A percentile compares a stretch with the other conserved stretches of the same genome.
phyloP scores from a whole-genome alignment of 2,797 vertebrate species.

The Urocyon cinereoargenteus region DNA sequence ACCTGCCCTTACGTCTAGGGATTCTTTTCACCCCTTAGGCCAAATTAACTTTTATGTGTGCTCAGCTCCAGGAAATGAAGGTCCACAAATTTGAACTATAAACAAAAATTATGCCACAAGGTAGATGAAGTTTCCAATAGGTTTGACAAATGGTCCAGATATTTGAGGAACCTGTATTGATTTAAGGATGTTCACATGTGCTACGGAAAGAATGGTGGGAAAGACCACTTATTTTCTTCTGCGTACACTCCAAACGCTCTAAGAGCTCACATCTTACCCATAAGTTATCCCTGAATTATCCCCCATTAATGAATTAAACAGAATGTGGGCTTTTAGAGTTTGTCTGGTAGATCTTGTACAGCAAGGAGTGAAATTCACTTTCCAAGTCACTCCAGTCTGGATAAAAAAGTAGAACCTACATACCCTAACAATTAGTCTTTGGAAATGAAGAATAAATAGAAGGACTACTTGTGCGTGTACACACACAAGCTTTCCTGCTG shows the following conservation, averaged over 20 bases:
- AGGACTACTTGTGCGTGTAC: background rate
- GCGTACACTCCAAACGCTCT: background rate
- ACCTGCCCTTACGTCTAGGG: background rate
- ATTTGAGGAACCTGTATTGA: conserved; percentile 6
- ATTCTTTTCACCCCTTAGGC: background rate
- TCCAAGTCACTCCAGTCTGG: background rate
- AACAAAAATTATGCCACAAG: conserved; percentile 16
- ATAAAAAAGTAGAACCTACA: background rate
- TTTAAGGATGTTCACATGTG: background rate
- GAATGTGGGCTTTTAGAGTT: background rate
- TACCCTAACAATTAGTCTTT: background rate
- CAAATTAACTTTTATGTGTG: conserved; percentile 52
- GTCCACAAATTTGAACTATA: conserved; percentile 37
- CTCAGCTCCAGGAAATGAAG: conserved; percentile 47
- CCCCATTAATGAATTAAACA: conserved; percentile 28
- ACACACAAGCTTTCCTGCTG: background rate
- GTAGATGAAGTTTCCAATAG: background rate
- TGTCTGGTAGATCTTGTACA: background rate
- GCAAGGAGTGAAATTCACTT: background rate
- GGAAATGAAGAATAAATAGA: background rate
- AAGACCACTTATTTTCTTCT: conserved; percentile 6
- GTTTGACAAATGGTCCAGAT: conserved; percentile 35
- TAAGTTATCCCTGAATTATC: background rate
- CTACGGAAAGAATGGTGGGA: background rate
- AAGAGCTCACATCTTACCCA: background rate